A percentile compares a stretch with the other conserved stretches of the same genome.
Conservation (phyloP, 2,797 vertebrate species). For the Brachyalestes nurse region DNA sequence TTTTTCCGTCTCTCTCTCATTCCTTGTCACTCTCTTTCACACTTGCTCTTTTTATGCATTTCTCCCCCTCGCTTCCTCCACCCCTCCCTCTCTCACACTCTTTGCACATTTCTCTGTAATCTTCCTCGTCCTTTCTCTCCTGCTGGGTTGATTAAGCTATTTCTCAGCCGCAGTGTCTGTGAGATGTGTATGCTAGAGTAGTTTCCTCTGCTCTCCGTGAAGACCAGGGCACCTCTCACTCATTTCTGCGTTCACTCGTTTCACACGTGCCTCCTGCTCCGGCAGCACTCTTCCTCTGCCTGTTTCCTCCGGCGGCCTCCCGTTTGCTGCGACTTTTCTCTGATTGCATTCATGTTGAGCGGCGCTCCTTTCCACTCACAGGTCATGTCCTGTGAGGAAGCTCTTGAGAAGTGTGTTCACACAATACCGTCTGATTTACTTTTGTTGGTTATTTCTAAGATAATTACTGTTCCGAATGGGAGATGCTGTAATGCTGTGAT, state of each 20-base stretch:
- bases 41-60: not conserved
- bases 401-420: constrained; percentile 9
- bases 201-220: constrained; percentile 9
- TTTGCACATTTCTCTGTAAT: constrained; percentile 17
- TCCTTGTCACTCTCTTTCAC: not conserved
- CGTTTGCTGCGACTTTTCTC: constrained; percentile 1
- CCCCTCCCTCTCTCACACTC: not conserved
- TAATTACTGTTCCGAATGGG: constrained; percentile 13
- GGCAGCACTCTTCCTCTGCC: not conserved
- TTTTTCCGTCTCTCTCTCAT: not conserved
- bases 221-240: not conserved
- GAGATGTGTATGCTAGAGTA: not conserved
- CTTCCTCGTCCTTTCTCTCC: constrained; percentile 36
- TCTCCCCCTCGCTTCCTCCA: not conserved
- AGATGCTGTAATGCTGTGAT: not conserved
- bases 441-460: constrained; percentile 16
- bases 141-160: constrained; percentile 44
- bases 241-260: constrained; percentile 1
- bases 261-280: not conserved
- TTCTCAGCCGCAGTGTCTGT: constrained; percentile 19
- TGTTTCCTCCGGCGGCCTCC: not conserved
- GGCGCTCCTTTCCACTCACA: not conserved
- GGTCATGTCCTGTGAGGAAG: constrained; percentile 14
- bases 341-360: not conserved
- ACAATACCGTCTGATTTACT: constrained; percentile 15